These are phyloP conservation scores for Tubulanus polymorphus DNA, from an alignment of 2,888 invertebrate species.

Conservation along the genomic window DNA sequence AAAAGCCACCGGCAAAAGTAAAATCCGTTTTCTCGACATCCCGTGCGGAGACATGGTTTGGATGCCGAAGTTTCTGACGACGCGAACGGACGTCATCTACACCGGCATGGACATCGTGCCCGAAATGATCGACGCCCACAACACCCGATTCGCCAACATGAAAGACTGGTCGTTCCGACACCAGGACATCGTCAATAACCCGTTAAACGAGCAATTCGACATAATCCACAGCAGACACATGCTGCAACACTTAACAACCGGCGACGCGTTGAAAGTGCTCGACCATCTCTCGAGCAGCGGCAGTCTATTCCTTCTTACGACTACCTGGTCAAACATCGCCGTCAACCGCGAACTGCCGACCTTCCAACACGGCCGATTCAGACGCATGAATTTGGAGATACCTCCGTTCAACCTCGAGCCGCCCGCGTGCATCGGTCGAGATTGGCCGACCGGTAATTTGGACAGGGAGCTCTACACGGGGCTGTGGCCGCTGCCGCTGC, in stretches of 20 bases:
- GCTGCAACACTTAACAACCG: constrained; percentile 5
- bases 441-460: constrained; percentile 17
- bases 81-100: too few relatives aligned
- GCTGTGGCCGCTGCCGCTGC: constrained; percentile 14
- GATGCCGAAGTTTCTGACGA: too few relatives aligned
- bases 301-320: constrained; percentile 12
- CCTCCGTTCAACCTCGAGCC: constrained; percentile 13
- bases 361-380: background rate
- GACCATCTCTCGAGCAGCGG: constrained; percentile 8
- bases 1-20: too few relatives aligned
- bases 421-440: constrained; percentile 13
- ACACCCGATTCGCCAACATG: constrained; percentile 7
- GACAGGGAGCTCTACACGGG: too few relatives aligned
- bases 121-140: constrained; percentile 5
- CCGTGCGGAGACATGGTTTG: too few relatives aligned
- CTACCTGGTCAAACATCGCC: constrained; percentile 11
- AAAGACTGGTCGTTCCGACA: constrained; percentile 6
- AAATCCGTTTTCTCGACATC: too few relatives aligned
- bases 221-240: constrained; percentile 9
- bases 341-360: constrained; percentile 8
- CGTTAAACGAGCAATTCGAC: constrained; percentile 9
- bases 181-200: constrained; percentile 9
- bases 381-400: constrained; percentile 11
- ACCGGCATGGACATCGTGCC: too few relatives aligned
- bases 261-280: constrained; percentile 9